Percentiles rank a stretch among this genome's conserved stretches.
phyloP scores from a whole-genome alignment of 2,113 vertebrate genomes.

The Lophotis ruficrista region DNA sequence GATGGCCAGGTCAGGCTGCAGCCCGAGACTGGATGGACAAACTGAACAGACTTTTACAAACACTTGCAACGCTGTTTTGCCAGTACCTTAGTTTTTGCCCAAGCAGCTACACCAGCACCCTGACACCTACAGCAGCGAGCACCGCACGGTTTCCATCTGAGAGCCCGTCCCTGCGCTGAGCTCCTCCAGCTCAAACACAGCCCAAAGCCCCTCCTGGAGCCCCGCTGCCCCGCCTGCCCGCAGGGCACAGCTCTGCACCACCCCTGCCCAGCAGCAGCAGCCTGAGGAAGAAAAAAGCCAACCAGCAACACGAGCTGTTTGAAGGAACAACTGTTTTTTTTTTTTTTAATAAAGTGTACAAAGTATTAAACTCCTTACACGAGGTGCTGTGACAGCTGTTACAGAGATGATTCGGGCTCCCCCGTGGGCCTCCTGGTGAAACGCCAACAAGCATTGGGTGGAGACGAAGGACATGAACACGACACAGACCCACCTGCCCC shows the following conservation, averaged over 20 bases:
- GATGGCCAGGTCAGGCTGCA: neutral
- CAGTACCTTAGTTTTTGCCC: neutral
- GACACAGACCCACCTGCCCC: constrained; percentile 41
- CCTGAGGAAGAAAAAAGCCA: neutral
- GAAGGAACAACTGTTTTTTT: constrained; percentile 20
- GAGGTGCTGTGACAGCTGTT: constrained; percentile 48
- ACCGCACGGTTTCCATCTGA: fast-evolving
- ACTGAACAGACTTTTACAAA: neutral
- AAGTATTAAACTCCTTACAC: constrained; percentile 66
- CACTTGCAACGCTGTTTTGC: neutral
- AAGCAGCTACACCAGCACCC: neutral
- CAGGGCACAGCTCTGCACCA: fast-evolving
- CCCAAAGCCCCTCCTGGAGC: neutral
- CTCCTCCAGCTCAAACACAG: neutral
- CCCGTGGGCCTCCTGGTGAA: neutral
- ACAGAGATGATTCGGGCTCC: constrained; percentile 36
- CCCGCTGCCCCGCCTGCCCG: fast-evolving
- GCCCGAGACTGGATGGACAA: neutral
- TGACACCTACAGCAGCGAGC: fast-evolving
- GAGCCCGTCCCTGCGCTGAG: neutral
- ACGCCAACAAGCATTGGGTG: neutral
- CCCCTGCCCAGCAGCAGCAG: neutral
- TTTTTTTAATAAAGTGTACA: constrained; percentile 73
- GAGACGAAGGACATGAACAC: constrained; percentile 36
- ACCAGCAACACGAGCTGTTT: neutral